Base-by-base conservation (phyloP, 2,888 invertebrate species). In the Cheilosia scutellata region DNA sequence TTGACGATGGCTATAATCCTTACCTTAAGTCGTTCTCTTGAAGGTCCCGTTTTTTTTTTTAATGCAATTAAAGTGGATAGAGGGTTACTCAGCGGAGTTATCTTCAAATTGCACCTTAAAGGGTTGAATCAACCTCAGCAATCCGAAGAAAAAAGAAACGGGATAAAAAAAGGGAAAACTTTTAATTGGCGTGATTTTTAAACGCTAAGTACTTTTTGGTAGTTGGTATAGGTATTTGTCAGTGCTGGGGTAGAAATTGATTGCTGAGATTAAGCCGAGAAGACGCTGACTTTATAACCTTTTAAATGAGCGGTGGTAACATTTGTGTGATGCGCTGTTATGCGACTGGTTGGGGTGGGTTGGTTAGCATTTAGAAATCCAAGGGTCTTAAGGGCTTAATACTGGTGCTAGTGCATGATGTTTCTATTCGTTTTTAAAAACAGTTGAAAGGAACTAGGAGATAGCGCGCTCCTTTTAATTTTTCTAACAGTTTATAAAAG, bases 131-230 rank as follows among this genome's bases (percentile, higher is more conserved):
- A 71, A 71, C 60, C 80, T 71, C 71, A 72, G 76, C 57, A 66
- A 40, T 72, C 49, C 31, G 47, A 49, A 71, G 5, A 25, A 25
- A 65, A 31, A 58, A 47, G 25, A 53, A 44, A 2, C 6, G 27
- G 37, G 47, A 49, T 29, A n/a, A 80, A 31, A 44, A 25, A 33
- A 20, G 65, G 53, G 66, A 72, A 84, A 80, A 80, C 58, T 86
- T 86, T 86, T 86, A 86, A 86, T 86, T 86, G 86, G 86, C 68
- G 86, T 86, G 82, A 80, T 86, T 86, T 86, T 86, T 82, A 77
- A 79, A 86, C 77, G 76, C 76, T 76, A 86, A 82, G 72, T 86
- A 72, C 86, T 82, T 68, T 55, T 79, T 71, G 57, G 76, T 44
- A 20, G 76, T 76, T 75, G 66, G 66, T 62, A 20, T 20, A 65